Conservation (phyloP, 1,140 invertebrate species). For the Halictus rubicundus region DNA sequence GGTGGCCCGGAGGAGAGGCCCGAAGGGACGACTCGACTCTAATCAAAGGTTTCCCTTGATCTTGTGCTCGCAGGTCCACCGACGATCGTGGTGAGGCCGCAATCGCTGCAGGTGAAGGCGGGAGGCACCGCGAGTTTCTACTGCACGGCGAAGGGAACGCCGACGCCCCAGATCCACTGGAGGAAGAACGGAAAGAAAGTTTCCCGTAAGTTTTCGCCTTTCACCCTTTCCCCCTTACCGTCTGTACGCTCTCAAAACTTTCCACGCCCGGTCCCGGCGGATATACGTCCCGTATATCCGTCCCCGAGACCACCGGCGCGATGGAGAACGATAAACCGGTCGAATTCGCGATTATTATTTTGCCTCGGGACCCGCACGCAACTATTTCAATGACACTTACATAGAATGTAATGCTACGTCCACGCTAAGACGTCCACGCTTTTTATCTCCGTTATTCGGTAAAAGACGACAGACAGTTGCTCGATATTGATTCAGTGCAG, state of each 20-base stretch:
- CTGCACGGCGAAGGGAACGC: conserved; percentile 95
- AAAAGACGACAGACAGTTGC: too few species aligned
- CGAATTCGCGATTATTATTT: too few species aligned
- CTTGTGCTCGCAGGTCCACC: conserved; percentile 90
- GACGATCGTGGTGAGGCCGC: conserved; percentile 91
- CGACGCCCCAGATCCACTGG: conserved; percentile 93
- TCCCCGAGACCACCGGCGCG: too few species aligned
- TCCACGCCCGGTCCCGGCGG: background rate
- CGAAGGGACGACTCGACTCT: conserved; percentile 31
- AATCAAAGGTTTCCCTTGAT: conserved; percentile 45
- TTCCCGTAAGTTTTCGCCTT: conserved; percentile 83
- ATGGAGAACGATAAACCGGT: too few species aligned
- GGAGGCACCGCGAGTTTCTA: conserved; percentile 97
- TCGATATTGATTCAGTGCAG: too few species aligned
- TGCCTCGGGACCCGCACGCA: too few species aligned
- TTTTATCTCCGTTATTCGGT: too few species aligned
- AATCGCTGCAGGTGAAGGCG: conserved; percentile 92
- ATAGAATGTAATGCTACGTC: too few species aligned
- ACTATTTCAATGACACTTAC: too few species aligned
- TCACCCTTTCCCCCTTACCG: background rate
- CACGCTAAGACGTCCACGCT: too few species aligned
- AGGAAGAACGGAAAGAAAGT: conserved; percentile 93
- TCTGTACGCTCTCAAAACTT: background rate
- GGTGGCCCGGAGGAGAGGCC: background rate
- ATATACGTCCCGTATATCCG: background rate